Conservation (phyloP, 2,113 vertebrate species). For the Phalacrocorax carbo region DNA sequence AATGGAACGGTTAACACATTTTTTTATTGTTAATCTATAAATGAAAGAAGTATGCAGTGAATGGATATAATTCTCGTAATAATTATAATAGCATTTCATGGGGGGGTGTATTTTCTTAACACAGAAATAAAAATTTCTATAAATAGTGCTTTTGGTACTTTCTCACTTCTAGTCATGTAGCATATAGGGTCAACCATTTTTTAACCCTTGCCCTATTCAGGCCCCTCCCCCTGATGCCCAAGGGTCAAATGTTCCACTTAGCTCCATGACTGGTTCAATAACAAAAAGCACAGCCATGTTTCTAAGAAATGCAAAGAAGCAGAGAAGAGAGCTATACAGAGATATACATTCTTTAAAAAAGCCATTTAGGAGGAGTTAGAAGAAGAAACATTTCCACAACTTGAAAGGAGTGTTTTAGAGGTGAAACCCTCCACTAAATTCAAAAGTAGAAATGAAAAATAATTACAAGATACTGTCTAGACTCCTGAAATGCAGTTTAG, state of each 20-base stretch:
- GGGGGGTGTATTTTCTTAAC: constrained; percentile 1
- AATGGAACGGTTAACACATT: constrained; percentile 27
- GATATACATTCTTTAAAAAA: constrained; percentile 5
- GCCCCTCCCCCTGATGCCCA: not conserved
- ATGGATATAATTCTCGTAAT: constrained; percentile 27
- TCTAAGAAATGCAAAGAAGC: constrained; percentile 19
- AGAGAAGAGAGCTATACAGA: constrained; percentile 1
- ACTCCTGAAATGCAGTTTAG: not conserved
- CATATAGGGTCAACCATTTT: constrained; percentile 22
- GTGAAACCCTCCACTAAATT: not conserved
- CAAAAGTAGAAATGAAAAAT: not conserved
- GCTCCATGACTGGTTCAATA: not conserved
- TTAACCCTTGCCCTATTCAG: not conserved
- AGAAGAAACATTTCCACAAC: not conserved
- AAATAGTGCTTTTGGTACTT: constrained; percentile 4
- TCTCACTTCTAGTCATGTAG: not conserved
- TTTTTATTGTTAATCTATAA: constrained; percentile 1
- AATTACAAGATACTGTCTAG: not conserved
- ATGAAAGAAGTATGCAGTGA: not conserved
- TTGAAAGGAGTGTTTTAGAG: not conserved
- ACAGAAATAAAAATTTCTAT: constrained; percentile 8
- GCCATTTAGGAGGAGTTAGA: not conserved
- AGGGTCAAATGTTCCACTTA: constrained; percentile 11
- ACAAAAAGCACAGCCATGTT: not conserved
- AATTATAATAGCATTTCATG: constrained; percentile 6